Evolutionary conservation across 2,113 vertebrate genomes (phyloP), one percentile per base, ranked within the genome.

Genomic region (Pedionomus torquatus): DNA sequence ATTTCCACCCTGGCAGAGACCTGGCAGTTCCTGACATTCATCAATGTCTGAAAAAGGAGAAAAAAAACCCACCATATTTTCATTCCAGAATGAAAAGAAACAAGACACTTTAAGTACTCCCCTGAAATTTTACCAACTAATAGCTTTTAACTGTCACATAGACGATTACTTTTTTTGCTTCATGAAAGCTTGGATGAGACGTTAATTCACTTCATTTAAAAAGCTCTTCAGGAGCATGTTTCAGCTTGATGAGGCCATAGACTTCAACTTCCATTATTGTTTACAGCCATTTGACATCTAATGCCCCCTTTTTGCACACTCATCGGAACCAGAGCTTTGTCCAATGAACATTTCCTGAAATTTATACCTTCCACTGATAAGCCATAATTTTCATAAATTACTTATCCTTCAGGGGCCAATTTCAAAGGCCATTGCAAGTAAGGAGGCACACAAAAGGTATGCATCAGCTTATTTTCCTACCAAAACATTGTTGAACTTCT

Each of bases 1-100:
- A 91, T 99, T 98, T 95, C 99, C 99, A 41, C 98, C 98, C 75
- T 98, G 98, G 95, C 98, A 99, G 66, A 99, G 98, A 26, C 99
- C 98, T 25, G 98, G 99, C 44, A 99, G 93, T 86, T 99, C 98
- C 93, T 98, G 98, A 94, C 99, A 99, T 93, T 99, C 99, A 60
- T 99, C 98, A 58, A 99, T 99, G 87, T 99, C 99, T 99, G 87
- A 58, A 95, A 89, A 95, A 87, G 90, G 20, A 87, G 83, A 94
- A 60, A 88, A 64, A 64, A 49, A 43, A 1, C 1, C 37, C 31
- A 94, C 7, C 9, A 18, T 49, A n/a, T 91, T 93, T 95, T 87
- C 17, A 90, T 74, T 89, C 41, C 55, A 52, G 41, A 64, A 68
- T n/a, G 49, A 52, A 84, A 68, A 84, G 12, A 41, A 85, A 80